A percentile compares a stretch with the other conserved stretches of the same genome.
phyloP scores from a whole-genome alignment of 1,140 invertebrate species.

The Micrasema longulum region DNA sequence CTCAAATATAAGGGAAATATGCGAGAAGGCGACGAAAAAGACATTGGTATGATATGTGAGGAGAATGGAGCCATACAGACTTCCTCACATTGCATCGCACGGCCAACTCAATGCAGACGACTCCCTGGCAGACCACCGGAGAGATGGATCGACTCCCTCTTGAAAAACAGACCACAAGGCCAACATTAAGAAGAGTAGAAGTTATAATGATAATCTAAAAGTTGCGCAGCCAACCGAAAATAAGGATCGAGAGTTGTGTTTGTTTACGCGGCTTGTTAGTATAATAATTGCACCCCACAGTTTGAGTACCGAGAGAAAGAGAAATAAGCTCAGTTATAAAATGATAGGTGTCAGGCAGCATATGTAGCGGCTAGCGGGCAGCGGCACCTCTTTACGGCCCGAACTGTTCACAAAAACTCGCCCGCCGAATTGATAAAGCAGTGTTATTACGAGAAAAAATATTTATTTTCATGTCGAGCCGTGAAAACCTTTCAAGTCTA shows the following conservation, averaged over 20 bases:
- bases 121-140: too few relatives aligned
- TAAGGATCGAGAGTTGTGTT: background rate
- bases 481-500: conserved; percentile 43
- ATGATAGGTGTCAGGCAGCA: conserved; percentile 52
- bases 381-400: conserved; percentile 52
- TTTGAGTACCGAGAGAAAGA: conserved; percentile 8
- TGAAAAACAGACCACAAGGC: too few relatives aligned
- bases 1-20: too few relatives aligned
- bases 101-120: too few relatives aligned
- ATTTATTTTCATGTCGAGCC: conserved; percentile 54
- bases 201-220: too few relatives aligned
- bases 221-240: background rate
- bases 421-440: conserved; percentile 53
- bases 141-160: too few relatives aligned
- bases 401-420: background rate
- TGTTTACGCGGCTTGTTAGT: background rate
- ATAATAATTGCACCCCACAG: background rate
- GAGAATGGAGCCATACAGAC: too few relatives aligned
- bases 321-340: conserved; percentile 52
- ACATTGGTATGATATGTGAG: too few relatives aligned
- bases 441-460: conserved; percentile 55
- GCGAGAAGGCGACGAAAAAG: too few relatives aligned
- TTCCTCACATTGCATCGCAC: too few relatives aligned
- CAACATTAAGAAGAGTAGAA: too few relatives aligned
- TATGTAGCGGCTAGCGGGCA: conserved; percentile 48